These are phyloP conservation scores for Chloroceryle inda DNA, from an alignment of 2,797 vertebrate species.

Conservation along the genomic window DNA sequence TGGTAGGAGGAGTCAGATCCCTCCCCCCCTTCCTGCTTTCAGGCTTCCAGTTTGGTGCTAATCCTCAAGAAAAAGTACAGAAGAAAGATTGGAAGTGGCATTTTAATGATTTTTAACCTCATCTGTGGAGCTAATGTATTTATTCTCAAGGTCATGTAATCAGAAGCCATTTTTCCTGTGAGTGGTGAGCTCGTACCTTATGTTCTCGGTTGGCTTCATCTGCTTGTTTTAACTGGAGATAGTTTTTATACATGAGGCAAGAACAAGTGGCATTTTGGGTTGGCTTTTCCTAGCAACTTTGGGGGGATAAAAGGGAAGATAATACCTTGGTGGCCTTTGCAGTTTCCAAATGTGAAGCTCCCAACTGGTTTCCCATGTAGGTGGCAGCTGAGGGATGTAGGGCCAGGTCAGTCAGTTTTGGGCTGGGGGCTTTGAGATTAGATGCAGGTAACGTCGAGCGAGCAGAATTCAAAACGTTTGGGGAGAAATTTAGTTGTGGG, in stretches of 20 bases:
- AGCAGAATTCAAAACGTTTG: neutral
- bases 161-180: neutral
- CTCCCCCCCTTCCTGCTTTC: neutral
- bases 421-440: neutral
- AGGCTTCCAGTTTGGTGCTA: neutral
- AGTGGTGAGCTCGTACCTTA: neutral
- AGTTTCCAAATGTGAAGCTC: neutral
- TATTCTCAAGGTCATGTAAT: neutral
- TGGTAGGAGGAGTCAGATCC: neutral
- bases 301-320: neutral
- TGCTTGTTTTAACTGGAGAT: neutral
- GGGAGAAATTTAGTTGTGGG: neutral
- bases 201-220: neutral
- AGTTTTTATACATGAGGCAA: neutral
- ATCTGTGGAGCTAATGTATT: neutral
- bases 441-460: neutral
- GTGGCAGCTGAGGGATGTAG: neutral
- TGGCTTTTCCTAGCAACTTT: neutral
- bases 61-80: neutral
- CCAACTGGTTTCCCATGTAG: fast-evolving
- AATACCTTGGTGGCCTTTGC: neutral
- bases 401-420: neutral
- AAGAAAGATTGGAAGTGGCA: neutral
- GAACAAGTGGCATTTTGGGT: neutral
- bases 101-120: neutral